Conservation (phyloP, 2,797 vertebrate species). For the Gobio occitaniae region DNA sequence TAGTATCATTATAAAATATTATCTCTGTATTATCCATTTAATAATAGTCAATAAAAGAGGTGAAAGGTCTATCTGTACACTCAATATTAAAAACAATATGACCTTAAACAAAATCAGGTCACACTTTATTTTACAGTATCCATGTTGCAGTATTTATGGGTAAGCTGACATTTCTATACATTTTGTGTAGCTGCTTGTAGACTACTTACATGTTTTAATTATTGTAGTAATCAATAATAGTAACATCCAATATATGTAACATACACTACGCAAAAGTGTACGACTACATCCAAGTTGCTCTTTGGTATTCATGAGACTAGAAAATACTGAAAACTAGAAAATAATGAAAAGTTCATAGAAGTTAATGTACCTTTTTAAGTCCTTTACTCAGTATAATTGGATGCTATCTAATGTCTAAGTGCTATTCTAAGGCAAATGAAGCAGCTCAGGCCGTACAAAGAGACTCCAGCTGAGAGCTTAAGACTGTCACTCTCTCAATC, state of each 20-base stretch:
- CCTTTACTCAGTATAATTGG: conserved; percentile 52
- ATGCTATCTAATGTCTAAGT: conserved; percentile 64
- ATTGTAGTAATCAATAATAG: background rate
- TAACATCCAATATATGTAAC: background rate
- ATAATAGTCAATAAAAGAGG: background rate
- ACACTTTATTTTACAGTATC: background rate
- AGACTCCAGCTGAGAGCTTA: conserved; percentile 70
- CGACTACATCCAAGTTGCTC: background rate
- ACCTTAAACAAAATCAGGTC: background rate
- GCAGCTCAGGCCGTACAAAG: conserved; percentile 62
- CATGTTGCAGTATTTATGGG: background rate
- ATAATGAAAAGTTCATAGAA: conserved; percentile 10
- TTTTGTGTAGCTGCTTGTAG: background rate
- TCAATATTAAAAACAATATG: background rate
- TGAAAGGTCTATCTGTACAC: background rate
- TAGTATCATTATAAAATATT: background rate
- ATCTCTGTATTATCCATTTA: background rate
- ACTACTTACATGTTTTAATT: background rate
- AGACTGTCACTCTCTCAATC: conserved; percentile 56
- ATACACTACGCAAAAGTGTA: background rate
- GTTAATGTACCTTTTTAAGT: conserved; percentile 43
- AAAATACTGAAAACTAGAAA: background rate
- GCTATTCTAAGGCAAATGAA: conserved; percentile 61
- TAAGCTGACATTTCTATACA: background rate
- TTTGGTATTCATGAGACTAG: background rate